Evolutionary conservation across 1,140 invertebrate genomes (phyloP).

Genomic region (Spodoptera frugiperda): DNA sequence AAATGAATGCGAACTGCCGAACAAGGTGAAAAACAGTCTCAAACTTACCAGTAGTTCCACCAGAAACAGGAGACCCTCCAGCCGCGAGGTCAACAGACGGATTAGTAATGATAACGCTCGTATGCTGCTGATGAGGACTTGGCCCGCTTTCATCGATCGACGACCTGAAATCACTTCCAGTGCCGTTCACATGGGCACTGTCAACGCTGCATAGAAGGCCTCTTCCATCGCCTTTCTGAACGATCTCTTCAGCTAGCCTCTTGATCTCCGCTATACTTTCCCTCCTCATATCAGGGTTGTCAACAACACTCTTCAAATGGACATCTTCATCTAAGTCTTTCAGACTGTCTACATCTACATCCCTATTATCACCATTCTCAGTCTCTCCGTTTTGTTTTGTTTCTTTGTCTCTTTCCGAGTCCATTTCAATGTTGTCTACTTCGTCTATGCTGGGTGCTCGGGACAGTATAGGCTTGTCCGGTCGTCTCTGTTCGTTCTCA

Average conservation of each 20-base stretch:
- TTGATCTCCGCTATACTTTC: slow-evolving; percentile 83
- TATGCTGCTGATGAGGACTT: slow-evolving; percentile 71
- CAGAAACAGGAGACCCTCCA: slow-evolving; percentile 76
- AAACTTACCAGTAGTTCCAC: slow-evolving; percentile 75
- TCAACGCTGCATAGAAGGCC: slow-evolving; percentile 77
- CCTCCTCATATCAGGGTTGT: slow-evolving; percentile 80
- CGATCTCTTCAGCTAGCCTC: slow-evolving; percentile 81
- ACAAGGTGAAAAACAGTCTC: too few relatives aligned
- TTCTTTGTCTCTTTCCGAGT: slow-evolving; percentile 73
- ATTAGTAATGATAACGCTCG: slow-evolving; percentile 89
- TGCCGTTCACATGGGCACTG: slow-evolving; percentile 77
- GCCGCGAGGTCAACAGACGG: slow-evolving; percentile 88
- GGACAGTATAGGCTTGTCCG: slow-evolving; percentile 77
- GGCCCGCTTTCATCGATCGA: slow-evolving; percentile 65
- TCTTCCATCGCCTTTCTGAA: slow-evolving; percentile 77
- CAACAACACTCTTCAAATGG: slow-evolving; percentile 78
- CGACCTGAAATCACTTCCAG: slow-evolving; percentile 71
- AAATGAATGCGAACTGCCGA: too few relatives aligned
- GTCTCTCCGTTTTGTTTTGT: slow-evolving; percentile 78
- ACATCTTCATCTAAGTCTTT: slow-evolving; percentile 73
- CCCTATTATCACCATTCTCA: slow-evolving; percentile 73
- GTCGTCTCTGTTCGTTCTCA: slow-evolving; percentile 78
- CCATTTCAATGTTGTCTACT: slow-evolving; percentile 83
- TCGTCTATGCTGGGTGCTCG: slow-evolving; percentile 81
- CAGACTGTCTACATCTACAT: slow-evolving; percentile 73